Base-by-base conservation (phyloP, 1,140 invertebrate genomes). In the Dinoponera quadriceps region DNA sequence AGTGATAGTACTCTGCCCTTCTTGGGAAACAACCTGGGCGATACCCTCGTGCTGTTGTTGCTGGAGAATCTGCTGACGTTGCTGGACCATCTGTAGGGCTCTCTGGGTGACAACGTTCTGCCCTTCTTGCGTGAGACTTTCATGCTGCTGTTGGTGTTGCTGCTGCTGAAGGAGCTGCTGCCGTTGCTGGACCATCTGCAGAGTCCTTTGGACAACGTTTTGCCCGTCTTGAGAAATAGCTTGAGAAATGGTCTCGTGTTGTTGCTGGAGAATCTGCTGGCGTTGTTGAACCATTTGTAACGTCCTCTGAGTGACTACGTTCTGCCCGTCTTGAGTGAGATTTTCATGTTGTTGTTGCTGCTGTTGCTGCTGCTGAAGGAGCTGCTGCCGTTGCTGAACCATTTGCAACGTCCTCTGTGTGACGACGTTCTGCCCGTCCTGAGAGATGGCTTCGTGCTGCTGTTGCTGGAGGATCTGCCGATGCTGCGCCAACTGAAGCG, bases 31-130 rank as follows among this genome's bases (percentile, higher is more conserved):
- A 16, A 25, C 51, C 18, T 78, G 74, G 68, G 74, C 68, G 49
- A 80, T 83, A 27, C 81, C 82, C n/a, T 90, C 89, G 55, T 92
- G 95, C 20, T 95, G 95, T 60, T 95, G 95, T 49, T 95, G 95
- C 44, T 95, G 94, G 25, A 94, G 93, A 27, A 78, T 44, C 27
- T 69, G 75, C 44, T 78, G 75, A 48, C 75, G 75, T 63, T 92
- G 85, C 13, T 91, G 95, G 22, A 94, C 81, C 93, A 93, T 82
- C 89, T 94, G 91, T 55, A 92, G 25, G 16, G 88, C 86, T 29
- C 91, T 87, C 77, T 93, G 92, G 85, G 85, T 95, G 91, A 91
- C 83, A 14, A 87, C 55, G 51, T 85, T 86, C 75, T 93, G 91
- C 63, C 85, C 86, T 4, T 92, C 89, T 80, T 90, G 89, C 18